phyloP scores from a whole-genome alignment of 2,888 invertebrate genomes.

The Lycaena phlaeas region DNA sequence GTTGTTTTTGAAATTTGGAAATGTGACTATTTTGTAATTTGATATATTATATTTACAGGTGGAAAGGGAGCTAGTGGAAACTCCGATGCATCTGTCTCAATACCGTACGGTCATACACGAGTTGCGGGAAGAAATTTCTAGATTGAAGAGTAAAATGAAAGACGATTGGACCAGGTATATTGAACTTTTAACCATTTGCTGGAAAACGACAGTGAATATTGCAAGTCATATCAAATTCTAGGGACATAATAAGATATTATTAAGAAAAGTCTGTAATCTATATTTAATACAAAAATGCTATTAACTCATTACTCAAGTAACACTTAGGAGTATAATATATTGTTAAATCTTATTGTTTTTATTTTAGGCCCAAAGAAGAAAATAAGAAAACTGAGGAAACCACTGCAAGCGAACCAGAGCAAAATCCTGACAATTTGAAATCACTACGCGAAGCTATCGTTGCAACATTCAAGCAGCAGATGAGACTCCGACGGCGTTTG shows the following conservation, averaged over 20 bases:
- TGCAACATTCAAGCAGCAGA: constrained; percentile 92
- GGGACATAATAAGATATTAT: too few species aligned
- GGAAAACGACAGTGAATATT: not conserved
- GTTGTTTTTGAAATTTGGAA: too few species aligned
- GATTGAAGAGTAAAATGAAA: constrained; percentile 85
- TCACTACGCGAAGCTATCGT: constrained; percentile 88
- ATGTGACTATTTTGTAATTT: too few species aligned
- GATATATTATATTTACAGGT: constrained; percentile 73
- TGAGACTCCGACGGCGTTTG: constrained; percentile 87
- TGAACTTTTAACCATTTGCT: not conserved
- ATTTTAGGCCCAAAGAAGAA: constrained; percentile 47
- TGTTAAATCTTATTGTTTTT: not conserved
- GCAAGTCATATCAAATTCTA: not conserved
- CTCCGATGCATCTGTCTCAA: constrained; percentile 86
- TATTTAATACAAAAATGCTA: too few species aligned
- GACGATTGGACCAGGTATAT: constrained; percentile 74
- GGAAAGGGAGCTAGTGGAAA: constrained; percentile 76
- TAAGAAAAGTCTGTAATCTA: too few species aligned
- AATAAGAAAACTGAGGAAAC: constrained; percentile 31
- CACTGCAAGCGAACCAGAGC: constrained; percentile 38
- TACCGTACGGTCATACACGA: constrained; percentile 88
- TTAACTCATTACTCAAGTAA: too few species aligned
- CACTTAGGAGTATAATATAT: not conserved
- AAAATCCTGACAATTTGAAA: constrained; percentile 68
- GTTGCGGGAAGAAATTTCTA: constrained; percentile 86